These are phyloP conservation scores for Philypnodon macrostomus DNA, from an alignment of 2,797 vertebrate species.

Conservation along the genomic window DNA sequence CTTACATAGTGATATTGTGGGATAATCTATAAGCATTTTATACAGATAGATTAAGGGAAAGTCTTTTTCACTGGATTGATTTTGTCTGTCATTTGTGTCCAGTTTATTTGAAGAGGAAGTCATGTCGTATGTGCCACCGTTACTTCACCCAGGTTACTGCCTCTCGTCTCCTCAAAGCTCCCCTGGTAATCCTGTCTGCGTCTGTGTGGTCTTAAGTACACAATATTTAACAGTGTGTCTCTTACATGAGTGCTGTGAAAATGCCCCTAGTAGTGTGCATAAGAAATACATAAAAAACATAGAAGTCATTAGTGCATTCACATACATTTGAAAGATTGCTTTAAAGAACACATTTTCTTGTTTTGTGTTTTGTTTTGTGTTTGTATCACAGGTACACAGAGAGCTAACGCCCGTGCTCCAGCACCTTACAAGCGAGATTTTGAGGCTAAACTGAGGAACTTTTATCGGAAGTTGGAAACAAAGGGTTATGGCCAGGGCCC, in stretches of 20 bases:
- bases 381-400: constrained; percentile 82
- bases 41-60: too few species aligned
- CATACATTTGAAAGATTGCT: too few species aligned
- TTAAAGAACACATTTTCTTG: too few species aligned
- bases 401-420: constrained; percentile 93
- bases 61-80: neutral
- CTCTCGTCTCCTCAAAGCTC: constrained; percentile 96
- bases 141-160: constrained; percentile 91
- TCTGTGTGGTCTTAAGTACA: constrained; percentile 7
- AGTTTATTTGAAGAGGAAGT: constrained; percentile 99
- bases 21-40: too few species aligned
- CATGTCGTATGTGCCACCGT: constrained; percentile 96
- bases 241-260: neutral
- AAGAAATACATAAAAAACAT: neutral
- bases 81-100: constrained; percentile 34
- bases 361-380: neutral
- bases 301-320: too few species aligned
- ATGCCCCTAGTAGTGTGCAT: neutral
- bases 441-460: constrained; percentile 95
- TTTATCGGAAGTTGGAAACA: constrained; percentile 94
- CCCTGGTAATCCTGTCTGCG: constrained; percentile 79
- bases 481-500: constrained; percentile 97
- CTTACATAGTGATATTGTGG: too few species aligned
- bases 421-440: constrained; percentile 97
- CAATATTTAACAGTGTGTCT: too few species aligned